Evolutionary conservation across 2,888 invertebrate species (phyloP), one percentile per base, ranked within the genome.

Genomic region (Andrena fulva): DNA sequence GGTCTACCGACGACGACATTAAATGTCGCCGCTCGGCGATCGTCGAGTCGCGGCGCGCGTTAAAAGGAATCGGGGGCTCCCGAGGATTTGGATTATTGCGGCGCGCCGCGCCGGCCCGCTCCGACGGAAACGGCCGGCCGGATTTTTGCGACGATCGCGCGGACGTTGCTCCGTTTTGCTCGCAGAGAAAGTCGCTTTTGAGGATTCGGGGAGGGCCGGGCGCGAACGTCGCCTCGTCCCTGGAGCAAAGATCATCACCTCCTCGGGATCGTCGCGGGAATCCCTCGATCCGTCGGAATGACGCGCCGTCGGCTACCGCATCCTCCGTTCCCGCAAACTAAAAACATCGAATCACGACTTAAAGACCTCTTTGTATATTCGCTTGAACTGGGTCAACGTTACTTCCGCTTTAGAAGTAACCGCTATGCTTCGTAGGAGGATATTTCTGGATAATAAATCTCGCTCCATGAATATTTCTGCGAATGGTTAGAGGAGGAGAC

Each of bases 81-180:
- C 3, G 66, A 76, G 76, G 80, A 66, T 84, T 84, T 83, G 71
- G 80, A 83, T 84, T 80, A 77, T 80, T 74, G 67, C 64, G 60
- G 2, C 12, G 29, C 16, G 0, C 33, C 66, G 24, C 0, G 7
- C 56, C 31, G n/a, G 24, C 0, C 33, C 66, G 24, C 0, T 16
- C 56, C 31, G 20, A 48, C 87, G 24, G 54, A 54, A 24, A 54
- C 7, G 85, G 81, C 86, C 59, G 87, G 31, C 12, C 54, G 52
- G 31, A 77, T 89, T 89, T 90, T 90, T 89, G 66, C 89, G 82
- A 70, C 73, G 84, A 83, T 77, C 87, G 72, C 88, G 87, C 69
- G 83, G 73, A 83, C 82, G 63, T 83, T 83, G 82, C 74, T 59
- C 81, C 71, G 64, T 59, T 76, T 80, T 54, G 33, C 50, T 64